Conservation (phyloP, 2,888 invertebrate genomes). For the Hybos culiciformis region DNA sequence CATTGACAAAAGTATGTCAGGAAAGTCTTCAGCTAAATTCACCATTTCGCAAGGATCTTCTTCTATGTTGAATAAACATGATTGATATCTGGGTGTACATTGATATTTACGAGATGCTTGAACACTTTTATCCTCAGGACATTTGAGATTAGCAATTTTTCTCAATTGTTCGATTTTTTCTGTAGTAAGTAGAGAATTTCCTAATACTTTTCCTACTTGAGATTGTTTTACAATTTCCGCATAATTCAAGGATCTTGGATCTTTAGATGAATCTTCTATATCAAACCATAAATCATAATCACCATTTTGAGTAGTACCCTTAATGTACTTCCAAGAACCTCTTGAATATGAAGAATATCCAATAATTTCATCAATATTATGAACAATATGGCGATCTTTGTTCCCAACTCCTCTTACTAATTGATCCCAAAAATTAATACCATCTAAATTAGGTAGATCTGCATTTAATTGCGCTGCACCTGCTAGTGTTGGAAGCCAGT, state of each 20-base stretch:
- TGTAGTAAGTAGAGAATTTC: constrained; percentile 13
- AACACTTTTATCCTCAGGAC: constrained; percentile 10
- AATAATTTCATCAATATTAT: constrained; percentile 54
- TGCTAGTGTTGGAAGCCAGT: constrained; percentile 69
- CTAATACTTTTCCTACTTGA: constrained; percentile 15
- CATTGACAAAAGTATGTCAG: constrained; percentile 25
- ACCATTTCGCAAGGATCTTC: constrained; percentile 40
- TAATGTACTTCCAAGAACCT: constrained; percentile 18
- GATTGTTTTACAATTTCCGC: constrained; percentile 11
- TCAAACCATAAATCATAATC: constrained; percentile 17
- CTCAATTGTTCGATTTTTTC: constrained; percentile 15
- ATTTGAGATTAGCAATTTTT: constrained; percentile 19
- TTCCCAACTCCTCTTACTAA: constrained; percentile 23
- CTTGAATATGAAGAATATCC: constrained; percentile 17
- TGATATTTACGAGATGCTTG: constrained; percentile 13
- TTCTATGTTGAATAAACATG: constrained; percentile 39
- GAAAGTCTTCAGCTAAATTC: constrained; percentile 25
- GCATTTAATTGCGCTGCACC: constrained; percentile 24
- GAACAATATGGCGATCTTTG: constrained; percentile 44
- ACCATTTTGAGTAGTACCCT: constrained; percentile 16
- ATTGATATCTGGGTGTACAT: constrained; percentile 25
- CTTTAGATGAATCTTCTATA: constrained; percentile 10
- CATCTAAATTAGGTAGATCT: constrained; percentile 40
- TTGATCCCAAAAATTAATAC: constrained; percentile 53
- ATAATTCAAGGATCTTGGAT: constrained; percentile 14